Percentiles rank a stretch among this genome's conserved stretches.
Evolutionary conservation across 2,797 vertebrate genomes (phyloP).

Genomic region (Myioborus melanocephalus): DNA sequence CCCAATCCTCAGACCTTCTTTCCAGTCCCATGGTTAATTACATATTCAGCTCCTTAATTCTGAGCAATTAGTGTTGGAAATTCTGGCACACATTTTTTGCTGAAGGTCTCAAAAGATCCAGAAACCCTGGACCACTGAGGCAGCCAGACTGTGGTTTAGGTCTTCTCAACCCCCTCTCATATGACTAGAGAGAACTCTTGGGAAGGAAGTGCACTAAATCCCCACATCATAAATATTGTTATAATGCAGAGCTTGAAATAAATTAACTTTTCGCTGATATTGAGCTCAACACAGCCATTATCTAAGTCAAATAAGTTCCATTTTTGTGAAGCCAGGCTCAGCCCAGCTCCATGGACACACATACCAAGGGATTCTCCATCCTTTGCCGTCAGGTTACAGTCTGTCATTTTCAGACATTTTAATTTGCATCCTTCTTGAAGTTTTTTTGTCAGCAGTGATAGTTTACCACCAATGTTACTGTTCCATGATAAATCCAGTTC

Average conservation of each 20-base stretch:
- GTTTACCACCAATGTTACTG: constrained; percentile 75
- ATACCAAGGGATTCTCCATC: constrained; percentile 82
- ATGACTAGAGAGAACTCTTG: background rate
- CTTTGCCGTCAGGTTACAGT: constrained; percentile 80
- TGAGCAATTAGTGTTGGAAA: background rate
- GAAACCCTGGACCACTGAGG: background rate
- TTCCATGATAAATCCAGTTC: constrained; percentile 91
- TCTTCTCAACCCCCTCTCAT: background rate
- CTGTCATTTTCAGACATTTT: constrained; percentile 81
- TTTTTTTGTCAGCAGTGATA: constrained; percentile 78
- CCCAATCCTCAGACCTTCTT: background rate
- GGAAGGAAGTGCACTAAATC: background rate
- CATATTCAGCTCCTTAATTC: background rate
- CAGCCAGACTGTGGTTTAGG: background rate
- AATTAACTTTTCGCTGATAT: background rate
- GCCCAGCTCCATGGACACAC: background rate
- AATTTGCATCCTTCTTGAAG: constrained; percentile 68
- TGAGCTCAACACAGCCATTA: background rate
- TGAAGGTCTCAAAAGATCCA: background rate
- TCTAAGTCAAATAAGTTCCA: background rate
- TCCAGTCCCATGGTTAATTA: background rate
- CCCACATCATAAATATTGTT: background rate
- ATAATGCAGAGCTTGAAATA: background rate
- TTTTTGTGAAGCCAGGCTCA: background rate
- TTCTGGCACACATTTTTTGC: background rate